These are phyloP conservation scores for Loris lydekkerianus DNA, from an alignment of 2,797 vertebrate genomes.

Conservation along the genomic window DNA sequence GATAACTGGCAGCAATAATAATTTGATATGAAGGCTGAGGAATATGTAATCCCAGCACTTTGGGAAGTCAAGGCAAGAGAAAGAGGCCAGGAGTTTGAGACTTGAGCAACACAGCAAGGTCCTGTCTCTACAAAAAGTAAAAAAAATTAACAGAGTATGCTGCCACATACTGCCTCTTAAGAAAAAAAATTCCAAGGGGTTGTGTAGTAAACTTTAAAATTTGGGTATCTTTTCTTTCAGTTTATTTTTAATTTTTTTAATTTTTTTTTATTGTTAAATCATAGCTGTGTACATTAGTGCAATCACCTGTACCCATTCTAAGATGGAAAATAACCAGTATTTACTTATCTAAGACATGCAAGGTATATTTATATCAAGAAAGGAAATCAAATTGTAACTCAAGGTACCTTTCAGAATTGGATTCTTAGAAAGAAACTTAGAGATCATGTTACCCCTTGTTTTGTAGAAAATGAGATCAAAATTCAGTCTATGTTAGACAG, in stretches of 20 bases:
- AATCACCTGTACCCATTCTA: too few species aligned
- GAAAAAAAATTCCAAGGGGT: neutral
- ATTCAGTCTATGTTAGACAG: neutral
- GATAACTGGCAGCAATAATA: neutral
- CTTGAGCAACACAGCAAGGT: neutral
- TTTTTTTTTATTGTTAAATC: too few species aligned
- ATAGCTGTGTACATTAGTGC: too few species aligned
- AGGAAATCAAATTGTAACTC: constrained; percentile 44
- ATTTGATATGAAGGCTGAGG: neutral
- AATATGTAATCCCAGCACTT: neutral
- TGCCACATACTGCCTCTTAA: neutral
- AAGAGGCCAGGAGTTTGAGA: neutral
- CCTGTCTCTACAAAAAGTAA: neutral
- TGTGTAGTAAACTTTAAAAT: neutral
- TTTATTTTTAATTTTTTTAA: neutral
- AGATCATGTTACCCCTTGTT: neutral
- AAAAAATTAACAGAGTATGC: neutral
- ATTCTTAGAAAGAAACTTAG: neutral
- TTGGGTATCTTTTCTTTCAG: neutral
- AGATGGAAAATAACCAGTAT: neutral
- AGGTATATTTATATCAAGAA: constrained; percentile 22
- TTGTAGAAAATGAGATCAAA: neutral
- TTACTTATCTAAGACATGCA: constrained; percentile 3
- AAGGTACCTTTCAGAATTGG: constrained; percentile 28
- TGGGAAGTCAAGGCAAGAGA: neutral